Base-by-base conservation (phyloP, 2,113 vertebrate genomes). In the Murina feae region DNA sequence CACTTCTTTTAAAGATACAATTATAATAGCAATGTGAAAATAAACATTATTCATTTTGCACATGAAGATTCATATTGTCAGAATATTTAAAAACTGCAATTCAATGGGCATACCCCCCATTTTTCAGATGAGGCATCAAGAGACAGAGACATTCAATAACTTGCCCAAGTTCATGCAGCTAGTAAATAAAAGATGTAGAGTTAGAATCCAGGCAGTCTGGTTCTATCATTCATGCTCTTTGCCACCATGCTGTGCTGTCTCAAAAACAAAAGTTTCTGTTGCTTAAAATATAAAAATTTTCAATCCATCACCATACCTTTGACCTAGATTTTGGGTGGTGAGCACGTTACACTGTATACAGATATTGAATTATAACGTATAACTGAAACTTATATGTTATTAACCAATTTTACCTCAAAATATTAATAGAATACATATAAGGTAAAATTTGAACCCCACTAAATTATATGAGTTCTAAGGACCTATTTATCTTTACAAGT, bases 241-340 rank as follows among this genome's bases (percentile, higher is more conserved):
- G 79, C 35, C 37, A 37, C 49, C 58, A 35, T 1, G 1, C 4
- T 20, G 86, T 5, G 1, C 17, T 66, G 2, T 30, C 30, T 74
- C 28, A 71, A 85, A 80, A 78, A 58, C 32, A 86, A 47, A 93
- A 74, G 13, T 55, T 94, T 82, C 10, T 93, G 9, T 79, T 82
- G 47, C 63, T 84, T 92, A 88, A 91, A 92, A 90, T 75, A 85
- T 23, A 68, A 79, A 81, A 58, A 5, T 69, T 90, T 49, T 53
- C 49, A 49, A 53, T 25, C 11, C 20, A 9, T 55, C n/a, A 37
- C 51, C 21, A 55, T 55, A 55, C 7, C 37, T 28, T 55, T 79
- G 20, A 79, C n/a, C n/a, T 79, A 37, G 35, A 79, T 8, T 55
- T 79, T 32, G 28, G 28, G 72, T 55, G 20, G 21, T 37, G 23